Conservation (phyloP, 2,113 vertebrate genomes). For the Aptenodytes forsteri region DNA sequence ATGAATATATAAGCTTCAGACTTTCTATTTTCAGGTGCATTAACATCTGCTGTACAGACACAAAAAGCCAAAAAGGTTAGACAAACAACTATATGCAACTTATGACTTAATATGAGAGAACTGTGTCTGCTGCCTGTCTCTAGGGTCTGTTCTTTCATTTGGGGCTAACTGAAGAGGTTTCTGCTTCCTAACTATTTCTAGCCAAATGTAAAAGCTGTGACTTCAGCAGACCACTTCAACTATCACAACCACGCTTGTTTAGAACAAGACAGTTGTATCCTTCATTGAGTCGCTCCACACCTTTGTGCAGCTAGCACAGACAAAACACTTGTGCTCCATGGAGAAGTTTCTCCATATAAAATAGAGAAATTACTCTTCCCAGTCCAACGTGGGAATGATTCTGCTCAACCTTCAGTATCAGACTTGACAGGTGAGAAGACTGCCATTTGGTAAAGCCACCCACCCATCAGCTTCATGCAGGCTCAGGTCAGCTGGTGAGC, state of each 20-base stretch:
- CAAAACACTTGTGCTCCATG: background rate
- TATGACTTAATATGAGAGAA: background rate
- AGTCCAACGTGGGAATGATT: background rate
- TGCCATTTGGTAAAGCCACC: background rate
- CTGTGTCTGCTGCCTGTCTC: background rate
- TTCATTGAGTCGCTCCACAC: fast-evolving
- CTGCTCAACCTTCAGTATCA: background rate
- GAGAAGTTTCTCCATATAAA: background rate
- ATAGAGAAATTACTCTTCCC: background rate
- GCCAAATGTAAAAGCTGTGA: background rate
- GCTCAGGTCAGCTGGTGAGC: background rate
- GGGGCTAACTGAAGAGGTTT: background rate
- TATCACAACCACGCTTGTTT: background rate
- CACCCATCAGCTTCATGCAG: background rate
- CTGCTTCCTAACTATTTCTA: background rate
- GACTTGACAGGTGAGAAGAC: background rate
- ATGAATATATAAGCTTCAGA: background rate
- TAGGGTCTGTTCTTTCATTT: background rate
- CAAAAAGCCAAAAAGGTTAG: background rate
- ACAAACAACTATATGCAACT: constrained; percentile 8
- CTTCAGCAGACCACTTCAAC: background rate
- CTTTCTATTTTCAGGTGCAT: constrained; percentile 44
- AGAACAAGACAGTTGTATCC: fast-evolving
- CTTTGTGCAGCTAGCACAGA: fast-evolving
- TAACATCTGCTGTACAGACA: background rate